These are phyloP conservation scores for Lathronympha strigana DNA, from an alignment of 2,888 invertebrate species.

Conservation along the genomic window DNA sequence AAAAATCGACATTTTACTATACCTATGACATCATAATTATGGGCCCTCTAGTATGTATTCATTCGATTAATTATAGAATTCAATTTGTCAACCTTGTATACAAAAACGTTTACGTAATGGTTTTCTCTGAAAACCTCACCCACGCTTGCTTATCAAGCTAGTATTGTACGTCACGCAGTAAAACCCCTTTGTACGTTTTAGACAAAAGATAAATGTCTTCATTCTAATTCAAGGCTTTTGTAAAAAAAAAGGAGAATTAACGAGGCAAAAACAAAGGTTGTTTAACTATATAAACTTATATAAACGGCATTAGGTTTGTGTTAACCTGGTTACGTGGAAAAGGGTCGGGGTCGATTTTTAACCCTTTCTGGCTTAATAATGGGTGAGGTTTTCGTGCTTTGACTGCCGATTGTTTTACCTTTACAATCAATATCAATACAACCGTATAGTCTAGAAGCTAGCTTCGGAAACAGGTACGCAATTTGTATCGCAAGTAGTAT, in stretches of 20 bases:
- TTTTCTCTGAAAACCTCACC: neutral
- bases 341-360: conserved; percentile 8
- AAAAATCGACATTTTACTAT: too few relatives aligned
- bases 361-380: conserved; percentile 32
- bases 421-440: conserved; percentile 5
- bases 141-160: conserved; percentile 12
- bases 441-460: neutral
- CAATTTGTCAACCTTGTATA: too few relatives aligned
- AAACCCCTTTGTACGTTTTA: conserved; percentile 47
- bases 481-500: neutral
- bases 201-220: conserved; percentile 58
- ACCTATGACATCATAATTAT: too few relatives aligned
- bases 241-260: conserved; percentile 49
- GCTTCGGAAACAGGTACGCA: neutral
- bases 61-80: too few relatives aligned
- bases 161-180: neutral
- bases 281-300: conserved; percentile 23
- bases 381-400: conserved; percentile 15
- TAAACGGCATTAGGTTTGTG: conserved; percentile 16
- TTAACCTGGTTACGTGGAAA: conserved; percentile 18
- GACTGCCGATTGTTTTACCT: conserved; percentile 29
- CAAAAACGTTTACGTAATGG: too few relatives aligned
- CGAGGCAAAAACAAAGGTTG: conserved; percentile 31
- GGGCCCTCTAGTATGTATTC: too few relatives aligned
- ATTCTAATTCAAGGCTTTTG: conserved; percentile 55